Evolutionary conservation across 2,888 invertebrate genomes (phyloP), one percentile per base, ranked within the genome.

Genomic region (Scaptomyza parva): DNA sequence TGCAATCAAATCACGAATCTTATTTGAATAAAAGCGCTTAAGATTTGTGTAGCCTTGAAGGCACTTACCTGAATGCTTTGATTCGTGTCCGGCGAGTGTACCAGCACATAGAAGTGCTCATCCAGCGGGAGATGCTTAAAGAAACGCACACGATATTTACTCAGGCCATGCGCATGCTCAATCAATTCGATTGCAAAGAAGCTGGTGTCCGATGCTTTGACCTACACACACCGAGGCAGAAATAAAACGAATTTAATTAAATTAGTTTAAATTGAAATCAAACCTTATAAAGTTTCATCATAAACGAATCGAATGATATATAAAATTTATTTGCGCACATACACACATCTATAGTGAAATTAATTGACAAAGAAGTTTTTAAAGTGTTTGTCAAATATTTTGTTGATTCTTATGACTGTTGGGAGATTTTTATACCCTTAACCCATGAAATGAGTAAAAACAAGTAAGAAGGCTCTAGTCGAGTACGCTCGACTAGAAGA

Each of bases 51-150:
- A 24, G 11, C 22, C 48, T 37, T 14, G 22, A 7, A 9, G 11
- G 11, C 55, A 65, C 90, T 88, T 80, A 91, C 91, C 88, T 91
- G 79, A 70, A 92, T 86, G 69, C 82, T 86, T 76, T 92, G 92
- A 69, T 89, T 82, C 41, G 92, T 92, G 73, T 90, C 80, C 59
- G 91, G 91, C 52, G 92, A 92, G 54, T 86, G 72, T 39, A 92
- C 81, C 63, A 88, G 73, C 45, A 91, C 80, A 77, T 87, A 91
- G 57, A 90, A 75, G 55, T 90, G 83, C 63, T 88, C 88, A 71
- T 91, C 90, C 53, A 83, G 50, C 61, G 90, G 89, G 26, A 90
- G 70, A 52, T 89, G 78, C 47, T 86, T 84, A 43, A 87, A 61
- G 55, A 91, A 78, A 72, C 78, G 86, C 52, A 91, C 78, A 64